Evolutionary conservation across 2,888 invertebrate species (phyloP), one percentile per base, ranked within the genome.

Genomic region (Pardosa pseudoannulata): DNA sequence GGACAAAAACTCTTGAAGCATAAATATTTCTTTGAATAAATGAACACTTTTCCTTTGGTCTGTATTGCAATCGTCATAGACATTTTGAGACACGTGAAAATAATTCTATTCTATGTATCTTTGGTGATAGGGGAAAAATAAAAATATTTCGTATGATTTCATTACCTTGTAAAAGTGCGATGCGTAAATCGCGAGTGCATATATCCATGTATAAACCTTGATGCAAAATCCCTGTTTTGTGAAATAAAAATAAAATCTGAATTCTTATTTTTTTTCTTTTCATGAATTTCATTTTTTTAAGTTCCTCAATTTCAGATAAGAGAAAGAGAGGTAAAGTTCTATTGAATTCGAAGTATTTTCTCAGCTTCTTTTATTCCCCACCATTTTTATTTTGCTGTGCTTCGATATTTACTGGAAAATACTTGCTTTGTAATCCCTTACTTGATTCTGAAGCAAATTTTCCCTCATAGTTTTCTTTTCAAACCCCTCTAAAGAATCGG

Each of bases 341-440:
- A 56, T 56, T 56, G 56, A 19, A 56, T 56, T 56, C 23, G 19
- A 1, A 19, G 23, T 16, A 56, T 56, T 56, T 56, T 23, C 56
- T 56, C 23, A 11, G 23, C 23, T 23, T 7, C 5, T 19, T 56
- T 56, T 56, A 19, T 56, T 56, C 16, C 23, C 46, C 46, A 46
- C 46, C 56, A 56, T 56, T 23, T 56, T 56, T 56, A 56, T 56
- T 23, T 56, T 5, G 3, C 23, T 6, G 19, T 23, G 11, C 19
- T 56, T 23, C 23, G 23, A 56, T 56, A 23, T 56, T 56, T 56
- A 56, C 56, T 56, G 19, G 56, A 56, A 56, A 56, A 56, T 56
- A 56, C 56, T 56, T 56, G 56, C 56, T 56, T 56, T 56, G 56
- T 56, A 56, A 56, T 56, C 56, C 56, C 23, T 56, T 56, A 56